Percentiles rank a stretch among this genome's conserved stretches.
Evolutionary conservation across 1,140 invertebrate genomes (phyloP).

Genomic region (Cardiocondyla obscurior): DNA sequence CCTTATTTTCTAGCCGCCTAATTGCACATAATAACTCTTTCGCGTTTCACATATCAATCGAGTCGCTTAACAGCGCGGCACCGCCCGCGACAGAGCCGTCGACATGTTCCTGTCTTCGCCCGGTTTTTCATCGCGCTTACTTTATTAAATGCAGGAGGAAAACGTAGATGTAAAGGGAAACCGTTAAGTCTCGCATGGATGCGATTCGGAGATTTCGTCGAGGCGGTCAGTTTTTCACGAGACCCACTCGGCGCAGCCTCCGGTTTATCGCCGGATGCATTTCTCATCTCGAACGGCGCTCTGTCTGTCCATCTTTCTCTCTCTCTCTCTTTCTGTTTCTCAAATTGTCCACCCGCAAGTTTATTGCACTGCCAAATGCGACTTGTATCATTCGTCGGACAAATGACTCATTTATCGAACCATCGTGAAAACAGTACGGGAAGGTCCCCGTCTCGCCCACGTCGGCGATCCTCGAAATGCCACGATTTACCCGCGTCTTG

Average conservation of each 20-base stretch:
- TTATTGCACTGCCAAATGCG: not conserved
- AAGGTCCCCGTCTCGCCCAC: constrained; percentile 14
- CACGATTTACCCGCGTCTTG: constrained; percentile 11
- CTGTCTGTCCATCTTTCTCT: no score
- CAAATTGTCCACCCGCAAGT: not conserved
- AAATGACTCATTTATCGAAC: constrained; percentile 9
- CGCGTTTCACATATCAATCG: constrained; percentile 45
- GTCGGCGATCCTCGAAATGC: constrained; percentile 11
- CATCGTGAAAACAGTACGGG: constrained; percentile 3
- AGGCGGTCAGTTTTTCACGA: not conserved
- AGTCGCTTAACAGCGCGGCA: constrained; percentile 6
- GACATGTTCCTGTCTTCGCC: not conserved
- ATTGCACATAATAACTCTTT: constrained; percentile 55
- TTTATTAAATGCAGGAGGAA: not conserved
- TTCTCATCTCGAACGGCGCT: no score
- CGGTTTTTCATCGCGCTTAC: not conserved
- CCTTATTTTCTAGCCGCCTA: constrained; percentile 49
- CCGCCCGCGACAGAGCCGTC: constrained; percentile 18
- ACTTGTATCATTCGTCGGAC: not conserved
- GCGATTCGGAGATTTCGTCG: not conserved
- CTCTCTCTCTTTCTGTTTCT: no score
- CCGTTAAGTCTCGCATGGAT: not conserved
- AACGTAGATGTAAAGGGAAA: no score
- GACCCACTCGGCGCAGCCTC: not conserved
- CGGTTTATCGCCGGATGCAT: not conserved